Evolutionary conservation across 2,888 invertebrate genomes (phyloP).

Genomic region (Luperina testacea): DNA sequence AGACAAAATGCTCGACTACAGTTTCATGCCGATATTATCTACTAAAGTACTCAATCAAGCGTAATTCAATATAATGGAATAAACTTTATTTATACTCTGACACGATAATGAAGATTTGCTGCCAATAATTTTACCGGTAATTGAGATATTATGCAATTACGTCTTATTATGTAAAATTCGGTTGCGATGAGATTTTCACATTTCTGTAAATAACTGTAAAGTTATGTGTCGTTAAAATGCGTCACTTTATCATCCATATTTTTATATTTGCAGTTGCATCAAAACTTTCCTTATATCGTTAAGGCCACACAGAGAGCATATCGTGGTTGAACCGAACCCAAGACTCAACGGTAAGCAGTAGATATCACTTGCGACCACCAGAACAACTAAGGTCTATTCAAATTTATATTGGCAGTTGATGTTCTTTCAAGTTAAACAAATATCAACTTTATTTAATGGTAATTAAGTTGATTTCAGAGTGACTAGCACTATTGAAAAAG

Average conservation of each 20-base stretch:
- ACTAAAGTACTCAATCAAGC: conserved; percentile 28
- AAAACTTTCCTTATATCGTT: conserved; percentile 25
- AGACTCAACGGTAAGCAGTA: not conserved
- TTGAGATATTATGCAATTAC: conserved; percentile 63
- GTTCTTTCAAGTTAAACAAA: no score
- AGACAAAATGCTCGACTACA: conserved; percentile 42
- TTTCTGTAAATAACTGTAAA: conserved; percentile 51
- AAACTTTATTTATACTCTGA: conserved; percentile 51
- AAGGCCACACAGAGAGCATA: conserved; percentile 4
- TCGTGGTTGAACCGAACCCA: not conserved
- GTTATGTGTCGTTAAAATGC: conserved; percentile 27
- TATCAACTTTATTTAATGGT: no score
- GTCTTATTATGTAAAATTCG: conserved; percentile 58
- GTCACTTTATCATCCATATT: conserved; percentile 21
- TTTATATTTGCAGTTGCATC: not conserved
- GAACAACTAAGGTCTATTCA: not conserved
- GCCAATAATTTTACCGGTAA: conserved; percentile 54
- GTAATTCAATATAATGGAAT: conserved; percentile 34
- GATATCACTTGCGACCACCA: not conserved
- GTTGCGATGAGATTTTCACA: conserved; percentile 52
- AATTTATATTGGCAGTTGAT: no score
- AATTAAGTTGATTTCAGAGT: no score
- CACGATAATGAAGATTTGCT: conserved; percentile 58
- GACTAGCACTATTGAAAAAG: no score
- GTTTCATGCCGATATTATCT: conserved; percentile 47